Percentiles rank a stretch among this genome's conserved stretches.
These are phyloP conservation scores for Microplitis manilae DNA, from an alignment of 2,888 invertebrate genomes.

Conservation along the genomic window DNA sequence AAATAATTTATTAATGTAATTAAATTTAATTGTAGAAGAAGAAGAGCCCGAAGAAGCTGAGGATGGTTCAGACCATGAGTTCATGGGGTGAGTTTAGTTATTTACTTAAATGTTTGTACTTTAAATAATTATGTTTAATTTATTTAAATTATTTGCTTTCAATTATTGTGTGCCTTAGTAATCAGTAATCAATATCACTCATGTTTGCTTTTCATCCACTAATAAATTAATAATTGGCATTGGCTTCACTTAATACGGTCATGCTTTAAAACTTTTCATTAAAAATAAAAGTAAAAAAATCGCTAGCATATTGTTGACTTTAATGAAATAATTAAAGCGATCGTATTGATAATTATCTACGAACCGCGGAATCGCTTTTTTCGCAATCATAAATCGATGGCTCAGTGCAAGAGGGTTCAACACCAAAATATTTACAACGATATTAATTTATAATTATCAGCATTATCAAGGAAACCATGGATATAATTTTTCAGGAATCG, in stretches of 20 bases:
- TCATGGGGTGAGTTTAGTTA: constrained; percentile 64
- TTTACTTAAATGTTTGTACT: constrained; percentile 31
- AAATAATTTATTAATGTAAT: background rate
- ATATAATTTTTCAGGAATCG: constrained; percentile 51
- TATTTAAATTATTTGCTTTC: background rate
- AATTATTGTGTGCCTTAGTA: constrained; percentile 8
- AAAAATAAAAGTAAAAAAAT: background rate
- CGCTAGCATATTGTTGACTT: background rate
- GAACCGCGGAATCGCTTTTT: constrained; percentile 11
- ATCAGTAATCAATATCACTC: background rate
- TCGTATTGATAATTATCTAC: background rate
- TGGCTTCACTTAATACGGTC: background rate
- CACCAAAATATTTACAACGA: constrained; percentile 31
- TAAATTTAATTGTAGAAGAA: constrained; percentile 57
- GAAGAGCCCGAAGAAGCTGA: constrained; percentile 69
- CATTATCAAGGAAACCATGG: constrained; percentile 31
- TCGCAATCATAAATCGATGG: constrained; percentile 37
- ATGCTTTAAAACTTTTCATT: background rate
- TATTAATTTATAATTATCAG: background rate
- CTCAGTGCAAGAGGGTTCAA: constrained; percentile 43
- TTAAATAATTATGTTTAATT: background rate
- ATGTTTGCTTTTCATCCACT: background rate
- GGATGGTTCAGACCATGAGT: constrained; percentile 69
- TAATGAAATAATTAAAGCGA: background rate
- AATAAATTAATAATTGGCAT: background rate